Evolutionary conservation across 2,797 vertebrate genomes (phyloP), one percentile per base, ranked within the genome.

Genomic region (Limosa lapponica): DNA sequence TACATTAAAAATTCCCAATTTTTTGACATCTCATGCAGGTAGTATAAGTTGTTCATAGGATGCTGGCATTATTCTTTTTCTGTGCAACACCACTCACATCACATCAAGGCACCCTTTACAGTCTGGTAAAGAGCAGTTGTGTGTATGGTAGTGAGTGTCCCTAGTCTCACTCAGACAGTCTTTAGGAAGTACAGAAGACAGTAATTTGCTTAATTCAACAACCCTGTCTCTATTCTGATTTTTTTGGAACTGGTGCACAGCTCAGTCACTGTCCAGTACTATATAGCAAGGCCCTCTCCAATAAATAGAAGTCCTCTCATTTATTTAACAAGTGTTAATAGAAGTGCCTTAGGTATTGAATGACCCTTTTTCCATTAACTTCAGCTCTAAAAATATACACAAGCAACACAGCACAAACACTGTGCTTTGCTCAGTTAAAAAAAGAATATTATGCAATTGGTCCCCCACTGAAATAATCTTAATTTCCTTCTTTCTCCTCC

Each of bases 401-500:
- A 64, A 44, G 36, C 2, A 8, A 43, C 32, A 43, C 7, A 82
- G 13, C 28, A 71, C 5, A 71, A 82, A 87, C 37, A 46, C 12
- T 32, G 2, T 54, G 30, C 34, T 30, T 55, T 78, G 30, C 20
- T 48, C n/a, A 41, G 28, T 41, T 74, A 36, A 79, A 88, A 89
- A 64, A 12, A 82, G 89, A 92, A 91, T 65, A 79, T 85, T 55
- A 55, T 82, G 43, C 14, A 91, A 83, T 39, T 72, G 23, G 69
- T 51, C 49, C 27, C 84, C 41, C 46, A 65, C 52, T 80, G 85
- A 96, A 81, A 93, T 58, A 82, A 83, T 73, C 69, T 66, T 94
- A 30, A 81, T 96, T 96, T 87, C 10, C 13, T 85, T 75, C 58
- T 87, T 94, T 96, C 75, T 86, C 30, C 80, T 91, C 74, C 88